Base-by-base conservation (phyloP, 37 sponge, comb jelly and placozoan species). In the Dysidea cf. avara region DNA sequence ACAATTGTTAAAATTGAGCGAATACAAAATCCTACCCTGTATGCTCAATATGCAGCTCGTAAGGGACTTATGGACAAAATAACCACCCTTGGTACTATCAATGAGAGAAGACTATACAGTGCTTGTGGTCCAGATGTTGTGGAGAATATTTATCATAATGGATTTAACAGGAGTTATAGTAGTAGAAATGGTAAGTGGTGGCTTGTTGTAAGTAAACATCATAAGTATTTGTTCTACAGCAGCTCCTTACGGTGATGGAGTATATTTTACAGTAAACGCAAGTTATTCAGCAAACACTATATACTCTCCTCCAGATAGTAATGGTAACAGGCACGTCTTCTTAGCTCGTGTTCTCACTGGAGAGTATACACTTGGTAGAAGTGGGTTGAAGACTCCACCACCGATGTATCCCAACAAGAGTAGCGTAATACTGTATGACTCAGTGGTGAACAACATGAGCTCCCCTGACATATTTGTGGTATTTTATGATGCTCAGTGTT, bases 21-120 rank as follows among this genome's bases (percentile, higher is more conserved):
- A 28, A 74, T 82, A 14, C 75, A 82, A 68, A 82, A 72, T 73
- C 66, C 49, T 12, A 63, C 20, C 32, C 68, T 67, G 60, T 82
- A 82, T 40, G 1, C 53, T 17, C 53, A 34, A 21, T 61, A 82
- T 53, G 20, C n/a, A 56, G 49, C 74, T 20, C 48, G 73, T 0
- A 20, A 30, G 21, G 66, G n/a, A n/a, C n/a, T n/a, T n/a, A n/a
- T n/a, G n/a, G n/a, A n/a, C n/a, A n/a, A n/a, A n/a, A n/a, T n/a
- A n/a, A n/a, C n/a, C n/a, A n/a, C n/a, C n/a, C 61, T 17, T 33
- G 60, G 61, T 33, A 12, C 36, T 7, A 26, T 43, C 53, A 49
- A 65, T 61, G 75, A 74, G 24, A 37, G 52, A 30, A 50, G 46
- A 36, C 62, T 74, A 17, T 74, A 35, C 16, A 61, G 60, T 46